Evolutionary conservation across 2,797 vertebrate genomes (phyloP), one percentile per base, ranked within the genome.

Genomic region (Pipistrellus pygmaeus): DNA sequence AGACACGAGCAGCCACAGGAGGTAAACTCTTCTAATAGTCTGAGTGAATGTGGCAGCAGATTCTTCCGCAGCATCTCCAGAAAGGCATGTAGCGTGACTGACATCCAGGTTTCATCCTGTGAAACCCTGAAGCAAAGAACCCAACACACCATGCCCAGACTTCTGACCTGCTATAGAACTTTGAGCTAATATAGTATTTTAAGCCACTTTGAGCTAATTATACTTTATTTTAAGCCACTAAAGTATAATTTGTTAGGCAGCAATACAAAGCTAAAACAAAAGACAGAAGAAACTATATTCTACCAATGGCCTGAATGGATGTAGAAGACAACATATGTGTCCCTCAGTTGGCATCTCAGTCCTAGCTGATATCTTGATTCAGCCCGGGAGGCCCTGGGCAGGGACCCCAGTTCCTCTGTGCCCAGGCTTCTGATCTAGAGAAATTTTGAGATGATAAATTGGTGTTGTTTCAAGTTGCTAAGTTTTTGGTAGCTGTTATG

Each of bases 401-500:
- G 88, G 78, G 55, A 82, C 25, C 9, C 10, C 32, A 73, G 64
- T 53, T 30, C 38, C 17, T 60, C 6, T 76, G 51, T 41, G n/a
- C n/a, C 21, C 27, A 92, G 48, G 71, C 51, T 41, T 86, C 32
- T 62, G n/a, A 71, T 38, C 5, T 62, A 21, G 14, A 15, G 41
- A 85, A 88, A 25, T 46, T 38, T 4, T n/a, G 38, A 85, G 17
- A 35, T 5, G 55, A 85, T 32, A 73, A 30, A 38, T 88, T 46
- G 25, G 25, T 89, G 21, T 48, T 90, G 25, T 81, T 90, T 76
- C 90, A 44, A n/a, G 10, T 95, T 90, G 23, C 6, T 81, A n/a
- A 84, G 27, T 76, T 55, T 44, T 7, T 68, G n/a, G 48, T 76
- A 51, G n/a, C 51, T 88, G 18, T 72, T 84, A 12, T 17, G 3